Evolutionary conservation across 2,113 vertebrate species (phyloP).

Genomic region (Larimichthys crocea): DNA sequence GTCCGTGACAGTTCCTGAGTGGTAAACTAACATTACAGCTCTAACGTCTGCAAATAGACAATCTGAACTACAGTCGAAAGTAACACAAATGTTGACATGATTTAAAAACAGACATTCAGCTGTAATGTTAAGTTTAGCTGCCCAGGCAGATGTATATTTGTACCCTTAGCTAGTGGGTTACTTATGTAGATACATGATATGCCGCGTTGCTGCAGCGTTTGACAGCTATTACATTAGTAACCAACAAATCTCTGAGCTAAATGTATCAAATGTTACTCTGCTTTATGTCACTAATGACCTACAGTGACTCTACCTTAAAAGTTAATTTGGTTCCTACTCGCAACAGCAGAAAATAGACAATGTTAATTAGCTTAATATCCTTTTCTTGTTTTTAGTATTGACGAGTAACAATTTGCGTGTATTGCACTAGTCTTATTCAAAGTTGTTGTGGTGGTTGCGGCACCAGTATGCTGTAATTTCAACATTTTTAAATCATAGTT

Average conservation of each 20-base stretch:
- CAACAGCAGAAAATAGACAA: too few relatives aligned
- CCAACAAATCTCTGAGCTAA: not conserved
- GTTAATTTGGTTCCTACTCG: not conserved
- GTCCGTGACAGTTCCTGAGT: slow-evolving; percentile 12
- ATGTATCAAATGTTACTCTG: not conserved
- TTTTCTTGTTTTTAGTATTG: not conserved
- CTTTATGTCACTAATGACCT: not conserved
- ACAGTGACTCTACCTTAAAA: not conserved
- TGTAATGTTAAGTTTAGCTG: not conserved
- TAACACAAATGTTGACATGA: not conserved
- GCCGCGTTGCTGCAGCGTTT: not conserved
- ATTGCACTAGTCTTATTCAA: not conserved
- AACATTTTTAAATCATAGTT: not conserved
- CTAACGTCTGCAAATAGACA: not conserved
- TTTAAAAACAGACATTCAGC: not conserved
- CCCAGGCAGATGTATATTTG: not conserved
- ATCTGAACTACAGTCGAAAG: not conserved
- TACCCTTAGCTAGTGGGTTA: not conserved
- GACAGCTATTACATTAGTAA: not conserved
- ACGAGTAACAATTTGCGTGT: not conserved
- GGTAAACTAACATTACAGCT: not conserved
- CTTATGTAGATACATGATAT: not conserved
- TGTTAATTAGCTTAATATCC: not conserved
- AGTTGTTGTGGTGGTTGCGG: too few relatives aligned
- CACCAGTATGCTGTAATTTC: not conserved